phyloP scores from a whole-genome alignment of 1,140 invertebrate species.

The Drosophila prosaltans region DNA sequence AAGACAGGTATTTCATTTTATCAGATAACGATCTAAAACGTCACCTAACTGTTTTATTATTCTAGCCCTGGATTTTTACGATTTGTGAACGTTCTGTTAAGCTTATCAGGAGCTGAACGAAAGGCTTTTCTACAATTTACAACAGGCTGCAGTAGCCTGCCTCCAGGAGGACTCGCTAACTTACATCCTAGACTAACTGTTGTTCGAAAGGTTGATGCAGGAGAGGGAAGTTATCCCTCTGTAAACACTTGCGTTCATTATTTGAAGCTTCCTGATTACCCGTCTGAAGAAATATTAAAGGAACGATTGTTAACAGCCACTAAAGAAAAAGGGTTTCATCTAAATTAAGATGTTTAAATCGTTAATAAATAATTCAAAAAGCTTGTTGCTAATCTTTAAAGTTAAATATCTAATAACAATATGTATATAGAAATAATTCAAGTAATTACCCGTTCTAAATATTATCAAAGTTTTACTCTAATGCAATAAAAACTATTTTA shows the following conservation, averaged over 20 bases:
- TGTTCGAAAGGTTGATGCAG: constrained; percentile 96
- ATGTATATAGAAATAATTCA: neutral
- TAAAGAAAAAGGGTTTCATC: constrained; percentile 98
- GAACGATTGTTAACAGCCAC: constrained; percentile 97
- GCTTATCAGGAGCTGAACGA: constrained; percentile 93
- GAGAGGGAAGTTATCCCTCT: constrained; percentile 98
- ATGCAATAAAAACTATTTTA: no score
- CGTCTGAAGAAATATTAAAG: constrained; percentile 96
- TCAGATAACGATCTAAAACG: neutral
- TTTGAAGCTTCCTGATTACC: constrained; percentile 99
- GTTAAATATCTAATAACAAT: neutral
- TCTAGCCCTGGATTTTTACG: constrained; percentile 95
- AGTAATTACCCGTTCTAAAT: neutral
- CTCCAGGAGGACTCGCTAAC: constrained; percentile 98
- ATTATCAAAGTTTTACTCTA: no score
- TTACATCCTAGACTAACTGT: constrained; percentile 97
- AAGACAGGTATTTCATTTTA: constrained; percentile 90
- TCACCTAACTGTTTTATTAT: constrained; percentile 5
- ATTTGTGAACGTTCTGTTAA: constrained; percentile 97
- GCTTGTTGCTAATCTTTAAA: constrained; percentile 39
- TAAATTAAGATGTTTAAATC: constrained; percentile 89
- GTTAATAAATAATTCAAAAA: constrained; percentile 55
- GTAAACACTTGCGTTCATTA: constrained; percentile 99
- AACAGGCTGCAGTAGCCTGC: constrained; percentile 98
- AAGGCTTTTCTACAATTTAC: constrained; percentile 99